Percentiles rank a stretch among this genome's conserved stretches.
Conservation (phyloP, 1,140 invertebrate species). For the Cardiocondyla obscurior region DNA sequence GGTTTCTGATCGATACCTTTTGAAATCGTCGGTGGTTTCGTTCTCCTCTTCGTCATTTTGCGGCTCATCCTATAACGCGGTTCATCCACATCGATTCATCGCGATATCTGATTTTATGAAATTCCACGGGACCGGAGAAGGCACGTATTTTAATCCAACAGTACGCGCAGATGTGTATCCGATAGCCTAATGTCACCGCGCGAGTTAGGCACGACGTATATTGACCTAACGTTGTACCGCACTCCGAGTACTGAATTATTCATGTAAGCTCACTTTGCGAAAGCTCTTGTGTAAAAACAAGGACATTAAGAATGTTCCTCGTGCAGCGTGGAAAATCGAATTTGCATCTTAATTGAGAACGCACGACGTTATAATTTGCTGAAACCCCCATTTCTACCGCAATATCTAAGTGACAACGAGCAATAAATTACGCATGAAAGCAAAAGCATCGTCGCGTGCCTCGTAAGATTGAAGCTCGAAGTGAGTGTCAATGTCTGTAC, state of each 20-base stretch:
- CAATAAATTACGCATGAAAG: not conserved
- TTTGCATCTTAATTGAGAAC: conserved; percentile 25
- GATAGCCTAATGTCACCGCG: conserved; percentile 30
- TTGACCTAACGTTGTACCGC: not conserved
- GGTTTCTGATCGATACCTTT: not conserved
- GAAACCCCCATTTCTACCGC: not conserved
- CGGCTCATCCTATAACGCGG: not conserved
- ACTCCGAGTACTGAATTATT: conserved; percentile 11
- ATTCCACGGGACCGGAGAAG: not conserved
- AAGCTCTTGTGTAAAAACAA: not conserved
- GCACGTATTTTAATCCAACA: conserved; percentile 1
- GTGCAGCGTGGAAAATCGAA: not conserved
- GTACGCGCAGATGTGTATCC: not conserved
- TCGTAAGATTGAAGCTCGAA: not conserved
- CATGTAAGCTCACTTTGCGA: not conserved
- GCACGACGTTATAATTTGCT: not conserved
- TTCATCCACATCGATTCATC: not conserved
- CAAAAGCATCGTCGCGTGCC: not conserved
- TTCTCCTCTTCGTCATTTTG: not conserved
- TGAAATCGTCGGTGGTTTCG: not conserved
- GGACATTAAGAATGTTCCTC: not conserved
- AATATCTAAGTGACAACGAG: not conserved
- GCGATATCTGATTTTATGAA: conserved; percentile 23
- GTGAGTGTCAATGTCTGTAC: not conserved
- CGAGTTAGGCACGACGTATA: not conserved